Percentiles rank a stretch among this genome's conserved stretches.
Evolutionary conservation across 2,888 invertebrate species (phyloP).

Genomic region (Chymomyza procnemis): DNA sequence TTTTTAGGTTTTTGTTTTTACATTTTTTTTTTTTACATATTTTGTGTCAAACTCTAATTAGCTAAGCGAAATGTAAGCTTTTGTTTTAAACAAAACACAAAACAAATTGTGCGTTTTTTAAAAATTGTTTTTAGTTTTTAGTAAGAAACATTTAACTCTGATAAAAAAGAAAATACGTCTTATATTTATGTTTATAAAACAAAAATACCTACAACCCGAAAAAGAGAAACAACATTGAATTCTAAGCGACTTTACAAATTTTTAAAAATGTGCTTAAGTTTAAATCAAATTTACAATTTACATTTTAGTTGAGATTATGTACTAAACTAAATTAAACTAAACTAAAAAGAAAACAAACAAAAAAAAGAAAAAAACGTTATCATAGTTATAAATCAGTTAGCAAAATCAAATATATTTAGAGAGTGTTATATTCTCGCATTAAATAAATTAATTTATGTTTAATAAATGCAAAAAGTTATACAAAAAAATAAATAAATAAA

Average conservation of each 20-base stretch:
- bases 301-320: constrained; percentile 69
- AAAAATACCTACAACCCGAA: too few species aligned
- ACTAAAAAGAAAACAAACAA: too few species aligned
- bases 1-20: constrained; percentile 45
- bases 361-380: too few species aligned
- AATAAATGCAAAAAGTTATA: background rate
- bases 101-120: constrained; percentile 7
- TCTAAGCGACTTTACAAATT: constrained; percentile 70
- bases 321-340: too few species aligned
- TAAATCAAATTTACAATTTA: constrained; percentile 72
- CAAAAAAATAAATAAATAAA: constrained; percentile 29
- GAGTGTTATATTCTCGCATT: constrained; percentile 10
- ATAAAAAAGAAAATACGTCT: background rate
- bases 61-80: constrained; percentile 19
- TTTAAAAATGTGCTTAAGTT: constrained; percentile 68
- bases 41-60: constrained; percentile 24
- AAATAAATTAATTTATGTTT: constrained; percentile 15
- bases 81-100: constrained; percentile 56
- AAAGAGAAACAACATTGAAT: constrained; percentile 15
- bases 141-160: background rate
- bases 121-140: constrained; percentile 1
- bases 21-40: too few species aligned
- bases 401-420: constrained; percentile 35
- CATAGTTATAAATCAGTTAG: constrained; percentile 32
- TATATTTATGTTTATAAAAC: background rate